These are phyloP conservation scores for Silurus glanis DNA, from an alignment of 2,113 vertebrate genomes.

Conservation along the genomic window DNA sequence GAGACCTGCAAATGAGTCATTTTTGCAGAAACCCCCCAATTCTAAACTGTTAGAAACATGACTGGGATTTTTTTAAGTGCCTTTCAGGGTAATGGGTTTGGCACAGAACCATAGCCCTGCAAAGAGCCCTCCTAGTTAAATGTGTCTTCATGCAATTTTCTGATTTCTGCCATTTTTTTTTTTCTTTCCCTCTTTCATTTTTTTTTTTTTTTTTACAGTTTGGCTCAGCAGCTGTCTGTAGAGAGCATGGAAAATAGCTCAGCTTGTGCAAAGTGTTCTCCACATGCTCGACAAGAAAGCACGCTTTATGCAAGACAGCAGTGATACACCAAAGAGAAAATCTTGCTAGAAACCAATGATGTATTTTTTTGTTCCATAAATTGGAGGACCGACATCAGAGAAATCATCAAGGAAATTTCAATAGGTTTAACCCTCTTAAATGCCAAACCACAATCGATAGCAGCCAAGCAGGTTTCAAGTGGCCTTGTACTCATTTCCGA, in stretches of 20 bases:
- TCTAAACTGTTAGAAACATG: slow-evolving; percentile 14
- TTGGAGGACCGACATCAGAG: slow-evolving; percentile 3
- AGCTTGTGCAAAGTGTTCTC: slow-evolving; percentile 46
- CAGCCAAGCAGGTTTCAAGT: slow-evolving; percentile 28
- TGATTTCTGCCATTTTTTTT: neutral
- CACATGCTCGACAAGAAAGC: slow-evolving; percentile 24
- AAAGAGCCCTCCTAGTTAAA: slow-evolving; percentile 38
- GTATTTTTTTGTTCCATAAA: slow-evolving; percentile 25
- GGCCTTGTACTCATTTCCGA: slow-evolving; percentile 32
- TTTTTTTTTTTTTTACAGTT: slow-evolving; percentile 38
- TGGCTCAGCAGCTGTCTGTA: slow-evolving; percentile 55
- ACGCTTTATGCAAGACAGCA: slow-evolving; percentile 21
- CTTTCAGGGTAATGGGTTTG: slow-evolving; percentile 47
- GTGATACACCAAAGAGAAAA: slow-evolving; percentile 19
- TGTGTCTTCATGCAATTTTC: slow-evolving; percentile 50
- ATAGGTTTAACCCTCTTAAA: slow-evolving; percentile 18
- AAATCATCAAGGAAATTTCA: slow-evolving; percentile 26
- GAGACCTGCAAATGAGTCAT: slow-evolving; percentile 5
- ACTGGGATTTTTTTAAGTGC: slow-evolving; percentile 44
- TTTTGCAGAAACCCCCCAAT: neutral
- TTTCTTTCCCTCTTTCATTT: neutral
- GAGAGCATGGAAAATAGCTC: slow-evolving; percentile 51
- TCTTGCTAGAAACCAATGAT: neutral
- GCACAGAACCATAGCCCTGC: slow-evolving; percentile 21
- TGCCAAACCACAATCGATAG: slow-evolving; percentile 25